Evolutionary conservation across 2,888 invertebrate genomes (phyloP), one percentile per base, ranked within the genome.

Genomic region (Xiphydria camelus): DNA sequence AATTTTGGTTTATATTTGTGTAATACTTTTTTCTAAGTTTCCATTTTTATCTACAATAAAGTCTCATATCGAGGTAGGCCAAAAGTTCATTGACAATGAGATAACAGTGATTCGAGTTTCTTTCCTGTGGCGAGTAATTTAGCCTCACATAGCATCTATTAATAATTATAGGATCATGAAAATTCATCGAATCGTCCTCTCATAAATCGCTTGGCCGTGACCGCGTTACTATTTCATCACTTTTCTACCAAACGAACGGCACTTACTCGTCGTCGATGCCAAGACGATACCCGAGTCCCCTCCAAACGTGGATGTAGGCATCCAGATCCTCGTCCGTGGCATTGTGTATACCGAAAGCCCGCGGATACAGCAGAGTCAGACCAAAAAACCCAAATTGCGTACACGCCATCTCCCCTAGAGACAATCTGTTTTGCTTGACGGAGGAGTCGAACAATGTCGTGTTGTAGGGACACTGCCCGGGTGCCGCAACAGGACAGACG

Each of bases 381-480:
- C 79, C 79, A 18, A 81, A 66, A 57, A 82, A 82, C 0, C 78
- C 79, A 57, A 78, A 77, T 54, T 80, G 81, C 0, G 82, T 82
- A 2, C 74, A 32, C 0, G 74, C 66, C 82, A 83, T 81, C 50
- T 81, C 80, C 21, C 72, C 71, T 54, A 83, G 82, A 43, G 76
- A 79, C 3, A 82, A 43, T 38, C 61, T 61, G 17, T 44, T 38
- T 6, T 22, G 22, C 10, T 23, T 31, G 18, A 21, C 9, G 10
- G 43, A 23, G 37, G 14, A 29, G 6, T 6, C 1, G 4, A 14
- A 3, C 1, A 6, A 12, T n/a, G n/a, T n/a, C 2, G 12, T 4
- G 1, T 18, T 4, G 33, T 54, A 62, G 2, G 65, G 65, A 45
- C 64, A 67, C 38, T 64, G 60, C 10, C 57, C 53, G 4, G 49